phyloP scores from a whole-genome alignment of 2,888 invertebrate species.

The Cheilosia urbana region DNA sequence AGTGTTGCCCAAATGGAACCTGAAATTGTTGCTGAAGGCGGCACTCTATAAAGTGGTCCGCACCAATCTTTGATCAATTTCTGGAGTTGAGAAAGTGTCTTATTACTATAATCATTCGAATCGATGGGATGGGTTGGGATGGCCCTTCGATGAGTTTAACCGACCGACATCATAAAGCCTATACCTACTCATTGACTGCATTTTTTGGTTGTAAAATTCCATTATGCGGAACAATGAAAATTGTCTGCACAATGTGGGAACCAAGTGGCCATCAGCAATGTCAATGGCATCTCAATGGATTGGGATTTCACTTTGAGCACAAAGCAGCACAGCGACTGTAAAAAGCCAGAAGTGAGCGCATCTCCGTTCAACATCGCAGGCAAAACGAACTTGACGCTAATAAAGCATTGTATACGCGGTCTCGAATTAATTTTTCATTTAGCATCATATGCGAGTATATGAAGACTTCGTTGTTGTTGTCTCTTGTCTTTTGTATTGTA shows the following conservation, averaged over 20 bases:
- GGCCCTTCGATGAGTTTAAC: constrained; percentile 30
- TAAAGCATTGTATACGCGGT: constrained; percentile 29
- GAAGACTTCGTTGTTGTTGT: constrained; percentile 12
- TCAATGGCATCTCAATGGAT: constrained; percentile 68
- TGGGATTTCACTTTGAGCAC: constrained; percentile 64
- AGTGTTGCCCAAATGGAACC: neutral
- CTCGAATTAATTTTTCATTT: constrained; percentile 62
- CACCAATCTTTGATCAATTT: constrained; percentile 1
- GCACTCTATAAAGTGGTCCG: neutral
- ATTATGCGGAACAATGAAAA: constrained; percentile 17
- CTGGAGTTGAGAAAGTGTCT: constrained; percentile 33
- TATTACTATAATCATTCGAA: constrained; percentile 13
- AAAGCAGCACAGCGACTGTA: constrained; percentile 13
- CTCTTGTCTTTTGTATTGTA: constrained; percentile 21
- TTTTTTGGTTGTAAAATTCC: constrained; percentile 29
- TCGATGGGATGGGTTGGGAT: neutral
- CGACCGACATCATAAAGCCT: constrained; percentile 8
- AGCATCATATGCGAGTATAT: constrained; percentile 10
- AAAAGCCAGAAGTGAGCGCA: constrained; percentile 28
- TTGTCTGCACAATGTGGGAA: constrained; percentile 45
- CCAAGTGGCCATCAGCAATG: constrained; percentile 34
- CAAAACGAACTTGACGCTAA: constrained; percentile 28
- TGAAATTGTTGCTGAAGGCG: constrained; percentile 1
- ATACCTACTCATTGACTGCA: constrained; percentile 1
- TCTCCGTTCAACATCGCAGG: constrained; percentile 27